Evolutionary conservation across 2,113 vertebrate species (phyloP), one percentile per base, ranked within the genome.

Genomic region (Paralichthys olivaceus): DNA sequence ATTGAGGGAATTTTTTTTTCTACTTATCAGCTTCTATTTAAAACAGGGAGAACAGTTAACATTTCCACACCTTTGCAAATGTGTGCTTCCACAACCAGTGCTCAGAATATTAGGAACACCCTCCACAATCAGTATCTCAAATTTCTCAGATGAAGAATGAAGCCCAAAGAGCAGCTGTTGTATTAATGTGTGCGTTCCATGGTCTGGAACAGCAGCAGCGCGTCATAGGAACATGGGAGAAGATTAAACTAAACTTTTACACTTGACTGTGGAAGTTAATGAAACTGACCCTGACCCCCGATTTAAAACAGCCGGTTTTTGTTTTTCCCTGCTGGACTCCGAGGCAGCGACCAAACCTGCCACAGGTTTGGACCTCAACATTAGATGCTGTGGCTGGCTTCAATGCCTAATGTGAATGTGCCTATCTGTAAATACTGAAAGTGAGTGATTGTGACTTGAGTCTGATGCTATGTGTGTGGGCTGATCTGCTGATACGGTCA

Each of bases 391-490:
- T 84, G 75, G 83, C 72, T 71, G 84, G 81, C 87, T 86, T 72
- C 25, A 34, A 81, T 6, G 87, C 87, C 89, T 57, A 74, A 86
- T 87, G 90, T 90, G 88, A 93, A 91, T 92, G 92, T 93, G 92
- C 92, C 92, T 93, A 91, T 81, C 90, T 93, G 92, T 93, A 91
- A 60, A 91, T 91, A 92, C 69, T 92, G 90, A 79, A 87, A 77
- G 87, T 81, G 88, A 85, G 87, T 88, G 91, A 90, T 49, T 86
- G 87, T 90, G 90, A 88, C 66, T 75, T 74, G 84, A 90, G 84
- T 83, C 87, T 84, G 88, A 87, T 81, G 86, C 88, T 75, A 49
- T 62, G 76, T 87, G 87, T 85, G 87, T 88, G 76, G 89, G 73
- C 89, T 78, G 80, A 76, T 84, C 81, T 84, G 89, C 84, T 87